Conservation (phyloP, 2,797 vertebrate species). For the Chelidonichthys spinosus region DNA sequence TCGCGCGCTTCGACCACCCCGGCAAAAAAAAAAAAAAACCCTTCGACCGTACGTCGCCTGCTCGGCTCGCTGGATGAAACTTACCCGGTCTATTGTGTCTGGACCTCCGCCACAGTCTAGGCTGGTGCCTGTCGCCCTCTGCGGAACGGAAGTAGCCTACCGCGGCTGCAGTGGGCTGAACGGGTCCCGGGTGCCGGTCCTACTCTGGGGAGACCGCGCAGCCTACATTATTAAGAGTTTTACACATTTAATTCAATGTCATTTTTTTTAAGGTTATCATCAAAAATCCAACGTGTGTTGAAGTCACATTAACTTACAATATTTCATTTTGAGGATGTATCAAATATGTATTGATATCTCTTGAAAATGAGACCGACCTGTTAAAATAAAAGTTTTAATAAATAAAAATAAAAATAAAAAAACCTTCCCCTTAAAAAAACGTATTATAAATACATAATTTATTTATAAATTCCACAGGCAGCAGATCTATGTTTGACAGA, state of each 20-base stretch:
- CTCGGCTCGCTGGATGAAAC: conserved; percentile 28
- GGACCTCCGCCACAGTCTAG: conserved; percentile 89
- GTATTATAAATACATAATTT: background rate
- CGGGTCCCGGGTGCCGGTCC: conserved; percentile 48
- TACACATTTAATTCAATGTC: background rate
- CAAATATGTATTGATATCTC: too few species aligned
- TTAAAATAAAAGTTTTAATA: too few species aligned
- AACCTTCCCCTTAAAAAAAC: background rate
- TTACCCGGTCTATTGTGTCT: conserved; percentile 88
- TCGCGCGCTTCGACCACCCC: accelerated
- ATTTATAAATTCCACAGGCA: background rate
- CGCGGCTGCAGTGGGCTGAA: conserved; percentile 88
- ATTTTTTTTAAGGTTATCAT: too few species aligned
- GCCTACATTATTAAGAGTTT: background rate
- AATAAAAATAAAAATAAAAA: too few species aligned
- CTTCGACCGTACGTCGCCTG: background rate
- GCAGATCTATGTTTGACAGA: background rate
- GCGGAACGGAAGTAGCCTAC: conserved; percentile 90
- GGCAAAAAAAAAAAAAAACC: background rate
- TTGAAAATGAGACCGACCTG: too few species aligned
- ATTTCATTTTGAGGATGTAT: too few species aligned
- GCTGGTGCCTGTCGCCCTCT: conserved; percentile 88
- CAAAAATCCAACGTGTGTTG: too few species aligned
- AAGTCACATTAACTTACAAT: too few species aligned
- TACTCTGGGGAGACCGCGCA: conserved; percentile 38